Conservation (phyloP, 2,888 invertebrate species). For the Agapostemon virescens region DNA sequence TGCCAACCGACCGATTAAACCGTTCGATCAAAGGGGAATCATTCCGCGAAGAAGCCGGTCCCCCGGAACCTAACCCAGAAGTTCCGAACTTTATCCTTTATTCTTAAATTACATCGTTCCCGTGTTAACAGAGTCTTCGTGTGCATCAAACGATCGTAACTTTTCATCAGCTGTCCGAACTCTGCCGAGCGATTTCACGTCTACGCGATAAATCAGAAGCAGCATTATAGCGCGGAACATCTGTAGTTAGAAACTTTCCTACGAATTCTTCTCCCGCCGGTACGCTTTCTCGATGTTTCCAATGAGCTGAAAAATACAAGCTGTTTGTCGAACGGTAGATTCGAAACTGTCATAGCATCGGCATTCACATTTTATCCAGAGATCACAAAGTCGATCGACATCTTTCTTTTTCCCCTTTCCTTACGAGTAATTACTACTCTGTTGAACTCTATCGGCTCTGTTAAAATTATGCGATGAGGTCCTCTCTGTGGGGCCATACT, state of each 20-base stretch:
- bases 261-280: not conserved
- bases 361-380: not conserved
- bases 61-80: not conserved
- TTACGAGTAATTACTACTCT: not conserved
- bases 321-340: not conserved
- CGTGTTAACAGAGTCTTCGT: slow-evolving; percentile 12
- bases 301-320: not conserved
- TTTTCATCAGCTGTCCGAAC: not conserved
- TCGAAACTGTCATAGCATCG: not conserved
- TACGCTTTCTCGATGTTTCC: not conserved
- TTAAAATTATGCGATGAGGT: not conserved
- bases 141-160: slow-evolving; percentile 12
- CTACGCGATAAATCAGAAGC: slow-evolving; percentile 2
- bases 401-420: not conserved
- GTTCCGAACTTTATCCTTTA: slow-evolving; percentile 8
- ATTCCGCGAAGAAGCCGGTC: not conserved
- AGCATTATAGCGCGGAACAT: slow-evolving; percentile 7
- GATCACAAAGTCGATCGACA: too few relatives aligned
- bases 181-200: slow-evolving; percentile 11
- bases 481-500: not conserved
- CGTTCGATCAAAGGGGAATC: not conserved
- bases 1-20: slow-evolving; percentile 3
- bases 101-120: slow-evolving; percentile 7
- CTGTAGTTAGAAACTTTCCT: not conserved
- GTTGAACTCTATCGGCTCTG: too few relatives aligned